Percentiles rank a stretch among this genome's conserved stretches.
Conservation (phyloP, 2,888 invertebrate genomes). For the Campopleginae sp. region DNA sequence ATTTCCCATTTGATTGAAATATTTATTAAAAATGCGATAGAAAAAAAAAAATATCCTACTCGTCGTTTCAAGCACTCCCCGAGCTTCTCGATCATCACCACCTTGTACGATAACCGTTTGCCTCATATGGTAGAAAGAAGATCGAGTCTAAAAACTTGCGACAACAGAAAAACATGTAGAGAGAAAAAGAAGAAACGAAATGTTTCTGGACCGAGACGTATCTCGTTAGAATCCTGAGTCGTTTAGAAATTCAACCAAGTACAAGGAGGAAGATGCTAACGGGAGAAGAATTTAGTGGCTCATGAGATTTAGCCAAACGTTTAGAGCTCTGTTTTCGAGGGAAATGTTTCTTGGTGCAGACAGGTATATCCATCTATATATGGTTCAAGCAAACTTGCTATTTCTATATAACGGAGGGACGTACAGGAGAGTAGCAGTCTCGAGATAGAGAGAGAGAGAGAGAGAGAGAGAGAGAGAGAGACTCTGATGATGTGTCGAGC, state of each 20-base stretch:
- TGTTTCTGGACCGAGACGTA: neutral
- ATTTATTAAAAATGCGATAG: neutral
- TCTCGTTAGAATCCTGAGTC: slow-evolving; percentile 38
- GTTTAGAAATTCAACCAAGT: slow-evolving; percentile 26
- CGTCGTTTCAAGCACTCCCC: neutral
- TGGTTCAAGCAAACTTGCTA: slow-evolving; percentile 2
- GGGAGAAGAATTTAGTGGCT: slow-evolving; percentile 29
- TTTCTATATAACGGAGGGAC: neutral
- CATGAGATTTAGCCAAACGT: slow-evolving; percentile 40
- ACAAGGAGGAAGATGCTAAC: slow-evolving; percentile 19
- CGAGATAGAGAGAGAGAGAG: neutral
- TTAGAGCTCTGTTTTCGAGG: slow-evolving; percentile 31
- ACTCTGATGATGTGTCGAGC: slow-evolving; percentile 60
- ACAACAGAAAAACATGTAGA: neutral
- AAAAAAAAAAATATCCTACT: neutral
- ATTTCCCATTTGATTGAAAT: neutral
- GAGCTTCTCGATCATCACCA: neutral
- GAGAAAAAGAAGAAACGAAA: slow-evolving; percentile 13
- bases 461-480: slow-evolving; percentile 1
- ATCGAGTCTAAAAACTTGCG: neutral
- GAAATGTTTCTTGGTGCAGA: slow-evolving; percentile 23
- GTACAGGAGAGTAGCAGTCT: slow-evolving; percentile 28
- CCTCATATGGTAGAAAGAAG: neutral
- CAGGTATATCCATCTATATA: slow-evolving; percentile 33
- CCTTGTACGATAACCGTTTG: neutral